phyloP scores from a whole-genome alignment of 1,140 invertebrate species.

The Leptoteleia sp. region DNA sequence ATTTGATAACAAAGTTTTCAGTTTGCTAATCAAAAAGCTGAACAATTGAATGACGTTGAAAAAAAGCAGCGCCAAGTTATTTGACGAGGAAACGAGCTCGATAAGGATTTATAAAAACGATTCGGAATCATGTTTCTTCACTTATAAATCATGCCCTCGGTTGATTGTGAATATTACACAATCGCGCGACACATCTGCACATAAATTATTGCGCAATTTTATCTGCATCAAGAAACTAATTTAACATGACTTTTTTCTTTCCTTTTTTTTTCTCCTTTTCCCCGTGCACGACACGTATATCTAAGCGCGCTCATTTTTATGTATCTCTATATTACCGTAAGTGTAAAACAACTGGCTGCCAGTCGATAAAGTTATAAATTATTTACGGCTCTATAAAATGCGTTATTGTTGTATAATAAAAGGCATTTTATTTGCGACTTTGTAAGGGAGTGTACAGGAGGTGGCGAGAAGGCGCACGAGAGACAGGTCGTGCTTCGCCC shows the following conservation, averaged over 20 bases:
- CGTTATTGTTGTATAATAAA: constrained; percentile 45
- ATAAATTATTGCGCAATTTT: constrained; percentile 2
- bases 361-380: constrained; percentile 59
- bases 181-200: not conserved
- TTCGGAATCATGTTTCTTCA: no score
- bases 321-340: constrained; percentile 6
- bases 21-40: no score
- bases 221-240: constrained; percentile 4
- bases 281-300: not conserved
- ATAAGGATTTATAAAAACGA: no score
- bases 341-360: constrained; percentile 35
- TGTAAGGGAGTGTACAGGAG: not conserved
- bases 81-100: no score
- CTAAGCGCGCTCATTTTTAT: constrained; percentile 23
- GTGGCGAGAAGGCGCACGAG: not conserved
- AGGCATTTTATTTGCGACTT: constrained; percentile 24
- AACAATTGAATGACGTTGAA: no score
- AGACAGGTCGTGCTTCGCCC: constrained; percentile 16
- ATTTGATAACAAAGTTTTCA: no score
- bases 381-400: constrained; percentile 54
- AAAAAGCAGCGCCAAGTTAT: no score
- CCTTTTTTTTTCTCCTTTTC: no score
- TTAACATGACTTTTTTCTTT: no score
- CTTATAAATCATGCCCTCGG: no score
- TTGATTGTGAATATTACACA: no score